Evolutionary conservation across 2,113 vertebrate species (phyloP).

Genomic region (Mesembrinibis cayennensis): DNA sequence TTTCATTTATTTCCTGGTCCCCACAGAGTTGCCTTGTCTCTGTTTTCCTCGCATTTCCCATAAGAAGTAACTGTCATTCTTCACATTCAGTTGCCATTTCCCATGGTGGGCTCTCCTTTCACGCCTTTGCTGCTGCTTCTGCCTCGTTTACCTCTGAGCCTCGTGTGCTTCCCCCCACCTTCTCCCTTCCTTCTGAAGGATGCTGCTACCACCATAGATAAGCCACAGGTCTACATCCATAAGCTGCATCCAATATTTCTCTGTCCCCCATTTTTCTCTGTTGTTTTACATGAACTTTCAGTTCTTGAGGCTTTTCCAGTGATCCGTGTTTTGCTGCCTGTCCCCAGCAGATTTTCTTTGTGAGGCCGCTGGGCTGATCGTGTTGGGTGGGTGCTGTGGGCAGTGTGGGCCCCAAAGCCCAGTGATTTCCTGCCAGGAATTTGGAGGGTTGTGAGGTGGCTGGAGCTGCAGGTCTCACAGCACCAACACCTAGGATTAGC

Average conservation of each 20-base stretch:
- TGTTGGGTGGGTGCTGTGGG: not conserved
- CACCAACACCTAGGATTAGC: not conserved
- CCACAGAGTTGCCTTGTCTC: not conserved
- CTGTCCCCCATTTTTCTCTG: not conserved
- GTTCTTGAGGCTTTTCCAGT: not conserved
- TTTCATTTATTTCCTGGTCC: not conserved
- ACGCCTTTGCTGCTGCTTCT: not conserved
- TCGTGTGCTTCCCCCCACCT: not conserved
- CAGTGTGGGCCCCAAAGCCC: not conserved
- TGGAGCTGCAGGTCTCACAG: not conserved
- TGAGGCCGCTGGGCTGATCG: accelerated
- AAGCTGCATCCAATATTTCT: not conserved
- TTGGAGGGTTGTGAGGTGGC: not conserved
- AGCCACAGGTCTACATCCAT: not conserved
- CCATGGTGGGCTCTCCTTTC: not conserved
- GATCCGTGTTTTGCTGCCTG: not conserved
- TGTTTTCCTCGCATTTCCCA: not conserved
- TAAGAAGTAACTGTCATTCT: not conserved
- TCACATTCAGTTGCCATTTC: not conserved
- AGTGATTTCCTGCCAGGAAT: not conserved
- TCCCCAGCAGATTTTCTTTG: not conserved
- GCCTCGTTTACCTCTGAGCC: not conserved
- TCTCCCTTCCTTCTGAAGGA: not conserved
- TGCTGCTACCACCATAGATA: not conserved
- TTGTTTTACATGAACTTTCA: not conserved